Percentiles rank a stretch among this genome's conserved stretches.
Conservation (phyloP, 2,113 vertebrate genomes). For the Anolis carolinensis region DNA sequence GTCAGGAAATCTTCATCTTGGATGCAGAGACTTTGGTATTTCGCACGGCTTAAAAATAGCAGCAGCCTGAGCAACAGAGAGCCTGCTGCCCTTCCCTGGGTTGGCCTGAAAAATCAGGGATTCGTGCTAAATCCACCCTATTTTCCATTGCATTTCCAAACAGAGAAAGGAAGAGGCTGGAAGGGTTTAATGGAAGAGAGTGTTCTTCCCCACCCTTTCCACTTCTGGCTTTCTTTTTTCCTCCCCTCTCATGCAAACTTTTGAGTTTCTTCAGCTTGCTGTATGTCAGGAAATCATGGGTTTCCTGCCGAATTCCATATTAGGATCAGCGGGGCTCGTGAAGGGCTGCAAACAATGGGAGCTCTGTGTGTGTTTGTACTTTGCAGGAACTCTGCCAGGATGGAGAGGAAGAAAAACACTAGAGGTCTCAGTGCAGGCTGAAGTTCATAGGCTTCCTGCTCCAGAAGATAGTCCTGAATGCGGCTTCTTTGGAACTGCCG, state of each 20-base stretch:
- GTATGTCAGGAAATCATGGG: constrained; percentile 85
- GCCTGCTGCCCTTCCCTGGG: constrained; percentile 46
- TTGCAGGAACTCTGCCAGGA: constrained; percentile 81
- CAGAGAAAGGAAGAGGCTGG: constrained; percentile 75
- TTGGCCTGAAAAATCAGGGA: constrained; percentile 58
- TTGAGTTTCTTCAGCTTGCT: constrained; percentile 74
- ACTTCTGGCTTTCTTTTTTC: background rate
- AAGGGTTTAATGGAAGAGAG: constrained; percentile 71
- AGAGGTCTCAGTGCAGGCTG: constrained; percentile 77
- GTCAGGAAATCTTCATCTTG: constrained; percentile 74
- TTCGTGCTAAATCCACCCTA: constrained; percentile 70
- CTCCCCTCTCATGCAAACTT: background rate
- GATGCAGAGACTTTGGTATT: constrained; percentile 49
- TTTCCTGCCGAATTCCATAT: constrained; percentile 88
- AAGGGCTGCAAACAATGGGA: constrained; percentile 82
- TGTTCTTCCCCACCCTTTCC: constrained; percentile 34
- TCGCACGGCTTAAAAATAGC: constrained; percentile 61
- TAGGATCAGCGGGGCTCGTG: constrained; percentile 82
- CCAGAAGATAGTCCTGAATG: constrained; percentile 46
- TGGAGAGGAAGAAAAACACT: constrained; percentile 76
- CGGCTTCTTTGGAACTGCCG: constrained; percentile 26
- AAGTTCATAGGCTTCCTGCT: constrained; percentile 74
- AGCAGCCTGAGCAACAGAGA: constrained; percentile 49
- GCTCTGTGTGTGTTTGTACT: constrained; percentile 83
- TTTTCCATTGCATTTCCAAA: constrained; percentile 72